A percentile compares a stretch with the other conserved stretches of the same genome.
phyloP scores from a whole-genome alignment of 2,888 invertebrate genomes.

The Lasioglossum figueresi region DNA sequence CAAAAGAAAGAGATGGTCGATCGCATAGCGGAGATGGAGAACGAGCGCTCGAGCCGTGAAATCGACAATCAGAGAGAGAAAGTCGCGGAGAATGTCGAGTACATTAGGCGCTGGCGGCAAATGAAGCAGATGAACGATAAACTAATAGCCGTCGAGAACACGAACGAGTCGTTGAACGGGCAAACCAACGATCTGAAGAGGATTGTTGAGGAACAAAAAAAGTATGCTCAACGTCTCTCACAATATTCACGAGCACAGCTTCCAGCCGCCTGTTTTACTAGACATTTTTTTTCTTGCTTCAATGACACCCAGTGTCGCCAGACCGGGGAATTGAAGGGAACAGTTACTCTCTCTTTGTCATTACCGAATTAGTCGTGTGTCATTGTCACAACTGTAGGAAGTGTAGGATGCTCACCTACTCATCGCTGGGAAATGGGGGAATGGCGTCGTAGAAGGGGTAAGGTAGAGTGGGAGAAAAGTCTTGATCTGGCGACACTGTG shows the following conservation, averaged over 20 bases:
- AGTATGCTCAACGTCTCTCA: constrained; percentile 62
- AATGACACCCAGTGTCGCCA: not conserved
- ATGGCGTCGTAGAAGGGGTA: no score
- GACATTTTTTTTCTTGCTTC: not conserved
- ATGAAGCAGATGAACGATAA: constrained; percentile 80
- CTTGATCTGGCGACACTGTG: not conserved
- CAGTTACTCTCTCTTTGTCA: not conserved
- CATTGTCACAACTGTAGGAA: not conserved
- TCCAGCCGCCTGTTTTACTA: not conserved
- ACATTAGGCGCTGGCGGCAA: constrained; percentile 80
- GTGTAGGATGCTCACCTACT: no score
- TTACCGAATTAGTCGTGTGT: not conserved
- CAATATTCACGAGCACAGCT: not conserved
- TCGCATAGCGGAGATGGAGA: constrained; percentile 76
- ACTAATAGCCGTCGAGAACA: constrained; percentile 68
- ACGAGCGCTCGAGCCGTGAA: constrained; percentile 69
- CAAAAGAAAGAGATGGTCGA: constrained; percentile 75
- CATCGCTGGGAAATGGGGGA: no score
- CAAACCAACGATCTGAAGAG: constrained; percentile 76
- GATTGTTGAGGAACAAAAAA: constrained; percentile 74
- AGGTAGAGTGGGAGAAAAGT: not conserved
- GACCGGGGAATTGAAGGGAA: not conserved
- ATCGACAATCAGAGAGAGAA: constrained; percentile 77
- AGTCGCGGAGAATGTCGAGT: constrained; percentile 81
- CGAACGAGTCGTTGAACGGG: constrained; percentile 73